Evolutionary conservation across 1,140 invertebrate genomes (phyloP).

Genomic region (Ips typographus): DNA sequence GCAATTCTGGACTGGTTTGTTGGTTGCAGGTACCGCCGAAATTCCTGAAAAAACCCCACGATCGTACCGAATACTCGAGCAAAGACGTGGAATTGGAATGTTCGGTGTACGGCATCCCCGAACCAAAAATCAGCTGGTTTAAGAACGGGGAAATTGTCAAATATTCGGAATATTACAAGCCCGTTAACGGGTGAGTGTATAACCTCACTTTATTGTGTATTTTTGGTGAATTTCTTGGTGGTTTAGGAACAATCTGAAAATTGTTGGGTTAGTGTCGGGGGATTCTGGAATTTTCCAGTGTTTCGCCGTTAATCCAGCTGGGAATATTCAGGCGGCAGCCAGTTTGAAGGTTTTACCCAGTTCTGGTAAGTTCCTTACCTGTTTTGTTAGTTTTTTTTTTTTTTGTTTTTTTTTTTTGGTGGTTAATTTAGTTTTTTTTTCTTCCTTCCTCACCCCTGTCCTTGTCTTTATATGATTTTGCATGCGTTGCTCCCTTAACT

Average conservation of each 20-base stretch:
- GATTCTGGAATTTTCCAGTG: constrained; percentile 97
- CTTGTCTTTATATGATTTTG: constrained; percentile 40
- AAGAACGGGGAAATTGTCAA: constrained; percentile 91
- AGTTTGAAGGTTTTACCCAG: constrained; percentile 71
- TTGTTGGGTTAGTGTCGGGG: constrained; percentile 84
- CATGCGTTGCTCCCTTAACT: constrained; percentile 45
- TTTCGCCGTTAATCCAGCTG: constrained; percentile 82
- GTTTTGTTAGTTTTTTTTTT: constrained; percentile 23
- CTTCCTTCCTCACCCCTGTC: constrained; percentile 21
- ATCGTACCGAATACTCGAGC: constrained; percentile 74
- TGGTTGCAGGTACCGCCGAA: constrained; percentile 67
- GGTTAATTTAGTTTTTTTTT: constrained; percentile 44
- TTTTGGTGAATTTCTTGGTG: constrained; percentile 15
- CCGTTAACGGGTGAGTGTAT: constrained; percentile 65
- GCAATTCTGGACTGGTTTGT: background rate
- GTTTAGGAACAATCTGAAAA: constrained; percentile 77
- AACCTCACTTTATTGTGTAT: background rate
- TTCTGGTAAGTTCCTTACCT: constrained; percentile 61
- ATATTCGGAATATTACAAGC: constrained; percentile 85
- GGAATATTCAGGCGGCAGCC: constrained; percentile 80
- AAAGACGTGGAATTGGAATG: constrained; percentile 88
- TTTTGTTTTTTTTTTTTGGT: constrained; percentile 42
- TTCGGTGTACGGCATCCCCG: constrained; percentile 78
- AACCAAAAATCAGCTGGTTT: constrained; percentile 82
- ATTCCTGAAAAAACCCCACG: constrained; percentile 71